Conservation (phyloP, 2,888 invertebrate species). For the Andrena praecox region DNA sequence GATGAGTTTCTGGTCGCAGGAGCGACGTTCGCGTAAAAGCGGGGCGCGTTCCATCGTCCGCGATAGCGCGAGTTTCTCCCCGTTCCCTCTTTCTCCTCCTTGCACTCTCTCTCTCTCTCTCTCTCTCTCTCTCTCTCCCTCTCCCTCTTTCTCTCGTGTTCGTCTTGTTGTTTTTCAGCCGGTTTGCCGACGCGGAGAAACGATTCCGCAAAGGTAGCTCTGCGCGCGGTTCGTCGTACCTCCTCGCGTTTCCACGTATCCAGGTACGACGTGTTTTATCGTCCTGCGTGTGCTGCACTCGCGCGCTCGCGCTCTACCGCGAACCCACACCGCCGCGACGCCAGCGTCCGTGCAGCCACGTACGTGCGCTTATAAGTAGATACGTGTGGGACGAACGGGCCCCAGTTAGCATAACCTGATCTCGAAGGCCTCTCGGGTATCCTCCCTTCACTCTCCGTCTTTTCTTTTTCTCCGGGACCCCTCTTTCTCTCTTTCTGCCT, state of each 20-base stretch:
- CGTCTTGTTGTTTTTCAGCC: slow-evolving; percentile 57
- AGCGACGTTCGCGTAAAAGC: slow-evolving; percentile 15
- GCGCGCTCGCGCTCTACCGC: background rate
- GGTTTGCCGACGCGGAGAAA: slow-evolving; percentile 52
- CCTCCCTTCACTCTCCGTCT: slow-evolving; percentile 62
- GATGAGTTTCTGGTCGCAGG: slow-evolving; percentile 8
- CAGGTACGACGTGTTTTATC: slow-evolving; percentile 22
- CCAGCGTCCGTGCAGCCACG: slow-evolving; percentile 46
- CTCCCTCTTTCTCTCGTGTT: slow-evolving; percentile 15
- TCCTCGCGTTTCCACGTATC: slow-evolving; percentile 59
- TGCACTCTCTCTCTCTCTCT: background rate
- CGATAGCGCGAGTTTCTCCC: slow-evolving; percentile 21
- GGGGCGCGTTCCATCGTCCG: slow-evolving; percentile 13
- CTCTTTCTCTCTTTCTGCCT: slow-evolving; percentile 11
- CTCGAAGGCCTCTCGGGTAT: slow-evolving; percentile 74
- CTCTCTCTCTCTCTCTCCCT: background rate
- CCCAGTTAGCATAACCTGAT: slow-evolving; percentile 84
- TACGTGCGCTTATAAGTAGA: slow-evolving; percentile 68
- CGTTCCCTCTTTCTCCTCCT: slow-evolving; percentile 7
- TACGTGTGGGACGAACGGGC: slow-evolving; percentile 74
- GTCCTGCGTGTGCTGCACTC: slow-evolving; percentile 18
- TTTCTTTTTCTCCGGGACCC: slow-evolving; percentile 36
- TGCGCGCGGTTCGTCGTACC: slow-evolving; percentile 51
- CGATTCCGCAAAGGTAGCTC: slow-evolving; percentile 66
- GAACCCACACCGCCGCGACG: slow-evolving; percentile 19